Percentiles rank a stretch among this genome's conserved stretches.
These are phyloP conservation scores for Oligia latruncula DNA, from an alignment of 2,888 invertebrate genomes.

Conservation along the genomic window DNA sequence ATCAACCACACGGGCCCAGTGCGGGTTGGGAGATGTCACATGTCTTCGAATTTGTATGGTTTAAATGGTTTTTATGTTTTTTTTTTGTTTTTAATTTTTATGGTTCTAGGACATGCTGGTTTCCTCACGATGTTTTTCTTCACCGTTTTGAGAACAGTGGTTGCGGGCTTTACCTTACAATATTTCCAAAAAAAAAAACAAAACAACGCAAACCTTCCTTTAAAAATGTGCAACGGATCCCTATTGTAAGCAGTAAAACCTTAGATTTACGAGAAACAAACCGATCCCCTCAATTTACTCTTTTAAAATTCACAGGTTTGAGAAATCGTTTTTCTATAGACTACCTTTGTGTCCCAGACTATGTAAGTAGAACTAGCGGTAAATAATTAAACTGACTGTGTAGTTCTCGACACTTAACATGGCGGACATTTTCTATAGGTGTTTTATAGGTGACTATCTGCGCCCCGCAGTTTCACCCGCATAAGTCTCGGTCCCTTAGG, in stretches of 20 bases:
- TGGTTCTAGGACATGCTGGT: no score
- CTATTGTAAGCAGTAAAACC: constrained; percentile 2
- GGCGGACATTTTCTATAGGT: neutral
- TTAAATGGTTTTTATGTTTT: no score
- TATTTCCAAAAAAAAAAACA: neutral
- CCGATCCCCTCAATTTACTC: neutral
- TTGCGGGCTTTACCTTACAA: neutral
- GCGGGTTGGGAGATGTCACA: no score
- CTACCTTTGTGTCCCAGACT: neutral
- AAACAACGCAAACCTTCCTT: neutral
- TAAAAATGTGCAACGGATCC: neutral
- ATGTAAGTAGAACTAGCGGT: constrained; percentile 1
- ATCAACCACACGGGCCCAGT: no score
- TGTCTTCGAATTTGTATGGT: no score
- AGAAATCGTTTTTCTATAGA: neutral
- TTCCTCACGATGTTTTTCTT: no score
- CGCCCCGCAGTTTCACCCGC: neutral
- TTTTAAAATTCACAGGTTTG: constrained; percentile 23
- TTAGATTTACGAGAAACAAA: constrained; percentile 26
- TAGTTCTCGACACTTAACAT: neutral
- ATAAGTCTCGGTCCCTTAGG: neutral
- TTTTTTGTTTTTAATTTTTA: no score
- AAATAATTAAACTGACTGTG: constrained; percentile 28
- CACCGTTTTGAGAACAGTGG: no score
- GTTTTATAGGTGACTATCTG: neutral